Evolutionary conservation across 2,113 vertebrate species (phyloP).

Genomic region (Coptodon bakossiorum): DNA sequence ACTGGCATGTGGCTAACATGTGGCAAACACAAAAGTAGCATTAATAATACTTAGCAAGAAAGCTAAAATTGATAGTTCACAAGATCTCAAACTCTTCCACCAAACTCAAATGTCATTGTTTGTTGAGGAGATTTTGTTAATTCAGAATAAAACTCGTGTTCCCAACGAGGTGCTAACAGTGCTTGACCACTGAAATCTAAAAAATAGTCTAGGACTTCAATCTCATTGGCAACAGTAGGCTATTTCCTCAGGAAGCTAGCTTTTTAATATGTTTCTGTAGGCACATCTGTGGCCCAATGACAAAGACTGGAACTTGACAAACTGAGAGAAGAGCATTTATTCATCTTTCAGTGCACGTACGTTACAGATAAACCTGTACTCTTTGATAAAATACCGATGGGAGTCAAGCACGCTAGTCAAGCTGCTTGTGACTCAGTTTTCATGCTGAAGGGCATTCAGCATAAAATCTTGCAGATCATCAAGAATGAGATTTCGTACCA

Average conservation of each 20-base stretch:
- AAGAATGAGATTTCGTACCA: not conserved
- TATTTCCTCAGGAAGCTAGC: not conserved
- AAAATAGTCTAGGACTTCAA: not conserved
- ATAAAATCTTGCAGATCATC: not conserved
- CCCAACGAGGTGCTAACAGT: not conserved
- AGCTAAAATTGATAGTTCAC: not conserved
- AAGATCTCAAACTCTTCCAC: not conserved
- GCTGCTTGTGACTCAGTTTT: not conserved
- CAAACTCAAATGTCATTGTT: not conserved
- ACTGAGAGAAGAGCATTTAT: not conserved
- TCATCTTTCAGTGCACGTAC: not conserved
- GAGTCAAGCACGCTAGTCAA: not conserved
- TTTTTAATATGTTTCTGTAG: not conserved
- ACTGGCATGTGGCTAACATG: not conserved
- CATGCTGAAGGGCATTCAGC: not conserved
- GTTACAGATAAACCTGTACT: not conserved
- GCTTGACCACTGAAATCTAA: not conserved
- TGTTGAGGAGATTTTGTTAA: not conserved
- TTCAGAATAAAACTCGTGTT: not conserved
- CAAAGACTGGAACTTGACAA: not conserved
- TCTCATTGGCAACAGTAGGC: not conserved
- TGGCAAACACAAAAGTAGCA: not conserved
- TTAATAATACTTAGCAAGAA: not conserved
- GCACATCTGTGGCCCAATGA: not conserved
- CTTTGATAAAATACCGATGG: not conserved